Conservation (phyloP, 1,140 invertebrate species). For the Caenorhabditis inopinata region DNA sequence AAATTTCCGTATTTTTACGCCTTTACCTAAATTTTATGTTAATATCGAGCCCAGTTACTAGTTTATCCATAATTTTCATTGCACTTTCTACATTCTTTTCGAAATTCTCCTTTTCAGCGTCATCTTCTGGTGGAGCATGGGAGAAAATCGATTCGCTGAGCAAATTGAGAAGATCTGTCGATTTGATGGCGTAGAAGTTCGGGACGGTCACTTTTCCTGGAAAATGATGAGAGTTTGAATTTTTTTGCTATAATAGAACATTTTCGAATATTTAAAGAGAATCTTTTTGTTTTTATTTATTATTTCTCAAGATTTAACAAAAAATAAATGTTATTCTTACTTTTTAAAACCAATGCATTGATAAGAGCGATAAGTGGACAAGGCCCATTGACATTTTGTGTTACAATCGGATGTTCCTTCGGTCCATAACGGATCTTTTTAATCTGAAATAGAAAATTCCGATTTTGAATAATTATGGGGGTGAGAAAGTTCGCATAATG, state of each 20-base stretch:
- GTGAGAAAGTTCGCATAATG: too few relatives aligned
- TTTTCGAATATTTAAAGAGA: background rate
- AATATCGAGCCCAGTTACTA: background rate
- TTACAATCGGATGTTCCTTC: background rate
- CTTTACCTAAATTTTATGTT: slow-evolving; percentile 20
- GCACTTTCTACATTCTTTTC: background rate
- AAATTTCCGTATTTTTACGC: background rate
- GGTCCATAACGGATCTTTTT: slow-evolving; percentile 14
- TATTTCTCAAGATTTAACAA: too few relatives aligned
- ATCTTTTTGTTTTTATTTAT: background rate
- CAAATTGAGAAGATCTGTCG: background rate
- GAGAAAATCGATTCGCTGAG: background rate
- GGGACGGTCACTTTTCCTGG: background rate
- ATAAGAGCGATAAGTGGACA: background rate
- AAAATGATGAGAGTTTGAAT: background rate
- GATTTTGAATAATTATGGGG: too few relatives aligned
- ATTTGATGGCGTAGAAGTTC: too few relatives aligned
- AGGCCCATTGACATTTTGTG: slow-evolving; percentile 6
- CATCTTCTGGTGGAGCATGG: background rate
- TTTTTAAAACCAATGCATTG: slow-evolving; percentile 7
- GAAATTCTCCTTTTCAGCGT: background rate
- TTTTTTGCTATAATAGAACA: background rate
- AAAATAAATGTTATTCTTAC: background rate
- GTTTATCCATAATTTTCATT: background rate
- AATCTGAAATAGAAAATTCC: background rate